Conservation (phyloP, 1,140 invertebrate species). For the Trachymyrmex septentrionalis region DNA sequence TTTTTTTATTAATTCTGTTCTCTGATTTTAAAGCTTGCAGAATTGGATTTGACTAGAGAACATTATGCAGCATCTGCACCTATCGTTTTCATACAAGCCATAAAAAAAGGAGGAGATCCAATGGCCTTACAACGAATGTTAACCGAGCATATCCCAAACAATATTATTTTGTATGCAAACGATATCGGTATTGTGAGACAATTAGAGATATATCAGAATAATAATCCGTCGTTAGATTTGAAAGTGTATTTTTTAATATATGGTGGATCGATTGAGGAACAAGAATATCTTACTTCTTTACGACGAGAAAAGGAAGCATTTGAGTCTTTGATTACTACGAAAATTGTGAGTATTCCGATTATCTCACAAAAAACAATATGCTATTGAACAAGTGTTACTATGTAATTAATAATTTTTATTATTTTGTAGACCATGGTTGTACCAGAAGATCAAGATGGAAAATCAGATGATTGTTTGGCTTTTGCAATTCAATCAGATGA, state of each 20-base stretch:
- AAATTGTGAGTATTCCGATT: conserved; percentile 90
- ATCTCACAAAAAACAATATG: not conserved
- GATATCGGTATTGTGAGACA: conserved; percentile 95
- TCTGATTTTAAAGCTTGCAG: conserved; percentile 87
- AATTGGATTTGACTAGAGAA: conserved; percentile 88
- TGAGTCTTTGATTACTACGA: conserved; percentile 96
- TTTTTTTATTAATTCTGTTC: not conserved
- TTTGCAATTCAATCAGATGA: conserved; percentile 86
- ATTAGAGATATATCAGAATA: conserved; percentile 93
- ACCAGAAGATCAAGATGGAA: conserved; percentile 96
- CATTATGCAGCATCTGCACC: conserved; percentile 86
- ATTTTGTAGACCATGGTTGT: conserved; percentile 94
- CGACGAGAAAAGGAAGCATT: conserved; percentile 97
- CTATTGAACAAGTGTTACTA: not conserved
- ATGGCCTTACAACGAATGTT: conserved; percentile 90
- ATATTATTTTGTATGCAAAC: conserved; percentile 96
- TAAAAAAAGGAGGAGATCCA: conserved; percentile 91
- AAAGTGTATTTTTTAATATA: conserved; percentile 97
- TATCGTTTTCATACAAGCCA: conserved; percentile 91
- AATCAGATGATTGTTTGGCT: conserved; percentile 90
- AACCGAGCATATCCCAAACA: conserved; percentile 91
- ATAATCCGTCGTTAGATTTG: conserved; percentile 87
- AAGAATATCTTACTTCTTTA: conserved; percentile 96
- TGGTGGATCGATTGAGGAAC: conserved; percentile 97
- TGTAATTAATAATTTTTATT: not conserved